Conservation (phyloP, 2,113 vertebrate genomes). For the Thermophis baileyi region DNA sequence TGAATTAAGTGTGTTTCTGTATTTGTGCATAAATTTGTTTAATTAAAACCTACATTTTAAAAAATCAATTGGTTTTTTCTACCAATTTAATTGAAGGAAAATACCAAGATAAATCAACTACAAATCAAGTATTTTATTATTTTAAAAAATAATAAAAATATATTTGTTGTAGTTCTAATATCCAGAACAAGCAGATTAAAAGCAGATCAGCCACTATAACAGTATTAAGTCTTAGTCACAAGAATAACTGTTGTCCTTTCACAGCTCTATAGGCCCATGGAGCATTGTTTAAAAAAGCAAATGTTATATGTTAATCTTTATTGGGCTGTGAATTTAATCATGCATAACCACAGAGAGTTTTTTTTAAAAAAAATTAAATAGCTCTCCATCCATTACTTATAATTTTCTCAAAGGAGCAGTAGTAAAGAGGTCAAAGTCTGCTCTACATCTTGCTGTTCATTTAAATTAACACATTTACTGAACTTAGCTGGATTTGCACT, state of each 20-base stretch:
- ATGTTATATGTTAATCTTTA: constrained; percentile 67
- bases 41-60: background rate
- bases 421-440: constrained; percentile 42
- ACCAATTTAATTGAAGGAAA: background rate
- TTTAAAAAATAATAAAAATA: background rate
- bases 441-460: constrained; percentile 41
- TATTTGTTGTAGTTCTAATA: background rate
- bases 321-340: constrained; percentile 65
- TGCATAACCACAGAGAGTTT: constrained; percentile 59
- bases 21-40: background rate
- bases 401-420: constrained; percentile 60
- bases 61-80: background rate
- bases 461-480: constrained; percentile 48
- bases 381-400: constrained; percentile 57
- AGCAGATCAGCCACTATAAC: constrained; percentile 1
- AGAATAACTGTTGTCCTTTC: constrained; percentile 34
- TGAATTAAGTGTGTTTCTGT: background rate
- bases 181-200: constrained; percentile 12
- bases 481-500: constrained; percentile 23
- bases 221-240: constrained; percentile 14
- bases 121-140: background rate
- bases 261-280: constrained; percentile 29
- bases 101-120: background rate
- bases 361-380: constrained; percentile 68
- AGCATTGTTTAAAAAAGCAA: constrained; percentile 60